A percentile compares a stretch with the other conserved stretches of the same genome.
Evolutionary conservation across 1,140 invertebrate genomes (phyloP).

Genomic region (Drosophila lini): DNA sequence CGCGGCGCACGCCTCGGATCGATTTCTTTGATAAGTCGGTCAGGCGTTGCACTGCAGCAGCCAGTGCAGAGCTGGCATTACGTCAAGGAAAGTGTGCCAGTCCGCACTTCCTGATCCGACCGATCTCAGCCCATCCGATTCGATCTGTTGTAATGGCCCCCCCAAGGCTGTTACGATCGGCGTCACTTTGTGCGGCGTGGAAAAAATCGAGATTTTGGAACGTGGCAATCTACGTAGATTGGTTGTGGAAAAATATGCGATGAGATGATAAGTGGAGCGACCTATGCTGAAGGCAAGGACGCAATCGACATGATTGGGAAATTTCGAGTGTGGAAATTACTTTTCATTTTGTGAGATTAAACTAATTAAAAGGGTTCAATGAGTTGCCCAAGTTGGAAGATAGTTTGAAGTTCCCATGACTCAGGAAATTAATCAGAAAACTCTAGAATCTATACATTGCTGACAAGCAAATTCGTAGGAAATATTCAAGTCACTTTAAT

Average conservation of each 20-base stretch:
- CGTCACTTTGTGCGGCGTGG: conserved; percentile 42
- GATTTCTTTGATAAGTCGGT: conserved; percentile 58
- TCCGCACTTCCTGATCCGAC: conserved; percentile 37
- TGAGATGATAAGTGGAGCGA: conserved; percentile 32
- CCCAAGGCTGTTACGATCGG: conserved; percentile 23
- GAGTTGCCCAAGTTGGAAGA: neutral
- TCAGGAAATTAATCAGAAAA: neutral
- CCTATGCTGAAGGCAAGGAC: conserved; percentile 47
- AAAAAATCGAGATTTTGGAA: conserved; percentile 38
- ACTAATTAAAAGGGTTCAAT: neutral
- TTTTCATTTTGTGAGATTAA: neutral
- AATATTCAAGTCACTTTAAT: neutral
- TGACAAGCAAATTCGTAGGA: neutral
- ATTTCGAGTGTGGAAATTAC: neutral
- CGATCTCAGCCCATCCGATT: conserved; percentile 1
- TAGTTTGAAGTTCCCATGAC: neutral
- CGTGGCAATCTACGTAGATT: conserved; percentile 30
- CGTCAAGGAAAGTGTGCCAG: conserved; percentile 54
- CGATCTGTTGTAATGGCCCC: conserved; percentile 27
- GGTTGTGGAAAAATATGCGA: conserved; percentile 44
- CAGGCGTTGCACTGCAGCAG: conserved; percentile 20
- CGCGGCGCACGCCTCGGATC: conserved; percentile 40
- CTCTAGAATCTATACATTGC: neutral
- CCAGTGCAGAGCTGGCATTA: conserved; percentile 43
- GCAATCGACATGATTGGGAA: conserved; percentile 6